These are phyloP conservation scores for Tenodera sinensis DNA, from an alignment of 2,888 invertebrate species.

Conservation along the genomic window DNA sequence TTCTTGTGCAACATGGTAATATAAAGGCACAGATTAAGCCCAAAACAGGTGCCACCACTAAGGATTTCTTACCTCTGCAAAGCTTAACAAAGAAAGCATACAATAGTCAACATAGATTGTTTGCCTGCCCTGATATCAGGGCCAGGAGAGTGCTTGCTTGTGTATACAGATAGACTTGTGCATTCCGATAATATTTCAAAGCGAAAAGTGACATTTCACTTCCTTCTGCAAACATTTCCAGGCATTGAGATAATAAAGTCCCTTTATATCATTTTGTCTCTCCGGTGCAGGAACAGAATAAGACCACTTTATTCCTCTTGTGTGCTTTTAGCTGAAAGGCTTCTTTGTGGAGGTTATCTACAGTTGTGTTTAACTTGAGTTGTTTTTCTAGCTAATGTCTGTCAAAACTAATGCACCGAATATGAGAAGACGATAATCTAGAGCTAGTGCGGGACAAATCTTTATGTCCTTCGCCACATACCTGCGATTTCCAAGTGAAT, in stretches of 20 bases:
- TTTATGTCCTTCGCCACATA: no score
- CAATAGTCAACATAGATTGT: background rate
- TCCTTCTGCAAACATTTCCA: conserved; percentile 5
- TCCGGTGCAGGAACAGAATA: background rate
- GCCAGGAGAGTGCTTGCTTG: background rate
- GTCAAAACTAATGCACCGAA: no score
- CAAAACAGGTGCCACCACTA: no score
- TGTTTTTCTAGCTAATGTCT: background rate
- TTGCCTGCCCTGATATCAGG: background rate
- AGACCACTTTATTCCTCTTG: background rate
- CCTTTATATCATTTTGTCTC: background rate
- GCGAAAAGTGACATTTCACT: conserved; percentile 4
- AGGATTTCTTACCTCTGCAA: background rate
- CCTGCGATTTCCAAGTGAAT: no score
- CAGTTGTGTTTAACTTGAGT: background rate
- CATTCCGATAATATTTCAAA: background rate
- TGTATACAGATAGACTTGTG: background rate
- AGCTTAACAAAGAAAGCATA: background rate
- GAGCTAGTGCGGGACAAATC: no score
- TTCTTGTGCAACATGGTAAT: no score
- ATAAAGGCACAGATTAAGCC: no score
- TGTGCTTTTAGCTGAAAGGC: background rate
- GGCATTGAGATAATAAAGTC: background rate
- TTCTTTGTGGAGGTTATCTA: background rate
- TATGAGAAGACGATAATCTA: no score